Conservation (phyloP, 2,797 vertebrate genomes). For the Phylloscopus collybita region DNA sequence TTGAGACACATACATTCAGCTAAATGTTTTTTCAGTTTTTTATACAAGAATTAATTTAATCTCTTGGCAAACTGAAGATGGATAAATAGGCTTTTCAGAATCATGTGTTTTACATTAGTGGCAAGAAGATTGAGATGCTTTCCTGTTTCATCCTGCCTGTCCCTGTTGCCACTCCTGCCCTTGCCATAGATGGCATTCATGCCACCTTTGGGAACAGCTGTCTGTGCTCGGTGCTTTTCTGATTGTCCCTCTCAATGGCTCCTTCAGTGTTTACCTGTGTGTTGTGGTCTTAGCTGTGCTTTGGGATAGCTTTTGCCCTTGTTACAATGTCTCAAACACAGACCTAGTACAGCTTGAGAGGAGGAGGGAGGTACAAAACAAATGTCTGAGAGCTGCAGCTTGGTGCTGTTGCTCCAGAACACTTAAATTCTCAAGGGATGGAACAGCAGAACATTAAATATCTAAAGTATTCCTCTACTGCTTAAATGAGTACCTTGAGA, state of each 20-base stretch:
- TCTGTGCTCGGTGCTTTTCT: neutral
- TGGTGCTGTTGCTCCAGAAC: neutral
- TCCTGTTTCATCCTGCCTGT: neutral
- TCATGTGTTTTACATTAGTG: neutral
- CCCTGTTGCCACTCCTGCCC: neutral
- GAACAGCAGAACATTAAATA: neutral
- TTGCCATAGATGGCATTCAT: neutral
- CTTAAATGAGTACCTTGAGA: neutral
- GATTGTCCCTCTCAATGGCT: neutral
- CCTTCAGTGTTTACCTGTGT: neutral
- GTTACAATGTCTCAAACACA: neutral
- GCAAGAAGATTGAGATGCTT: neutral
- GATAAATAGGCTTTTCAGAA: neutral
- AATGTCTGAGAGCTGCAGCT: neutral
- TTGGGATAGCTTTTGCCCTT: neutral
- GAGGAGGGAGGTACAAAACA: neutral
- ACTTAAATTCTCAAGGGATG: neutral
- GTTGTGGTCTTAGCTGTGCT: neutral
- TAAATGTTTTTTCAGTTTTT: neutral
- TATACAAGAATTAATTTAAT: neutral
- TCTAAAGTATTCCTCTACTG: neutral
- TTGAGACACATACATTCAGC: neutral
- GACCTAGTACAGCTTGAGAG: neutral
- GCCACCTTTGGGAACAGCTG: neutral
- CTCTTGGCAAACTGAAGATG: neutral